Percentiles rank a stretch among this genome's conserved stretches.
Evolutionary conservation across 2,797 vertebrate genomes (phyloP).

Genomic region (Chlorospingus flavigularis): DNA sequence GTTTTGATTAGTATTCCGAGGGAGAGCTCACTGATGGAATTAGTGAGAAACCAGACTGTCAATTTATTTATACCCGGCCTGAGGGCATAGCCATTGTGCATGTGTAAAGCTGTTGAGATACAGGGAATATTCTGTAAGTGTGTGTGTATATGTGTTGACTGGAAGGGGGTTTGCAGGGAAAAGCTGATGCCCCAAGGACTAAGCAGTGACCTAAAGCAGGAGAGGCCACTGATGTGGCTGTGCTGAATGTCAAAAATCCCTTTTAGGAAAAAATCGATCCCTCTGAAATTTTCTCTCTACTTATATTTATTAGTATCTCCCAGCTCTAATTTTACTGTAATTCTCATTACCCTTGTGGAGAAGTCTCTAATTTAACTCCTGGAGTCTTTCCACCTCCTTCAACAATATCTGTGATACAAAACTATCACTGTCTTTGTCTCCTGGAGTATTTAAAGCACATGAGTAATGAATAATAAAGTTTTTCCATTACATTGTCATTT

Average conservation of each 20-base stretch:
- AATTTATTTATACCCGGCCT: slow-evolving; percentile 71
- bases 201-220: neutral
- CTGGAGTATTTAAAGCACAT: neutral
- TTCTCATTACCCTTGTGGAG: neutral
- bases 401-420: neutral
- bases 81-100: slow-evolving; percentile 29
- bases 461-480: slow-evolving; percentile 10
- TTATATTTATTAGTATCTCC: neutral
- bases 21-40: slow-evolving; percentile 40
- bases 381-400: neutral
- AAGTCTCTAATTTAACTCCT: slow-evolving; percentile 30
- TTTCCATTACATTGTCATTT: neutral
- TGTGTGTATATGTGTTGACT: neutral
- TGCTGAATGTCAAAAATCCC: neutral
- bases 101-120: slow-evolving; percentile 52
- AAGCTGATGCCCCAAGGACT: neutral
- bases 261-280: neutral
- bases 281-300: neutral
- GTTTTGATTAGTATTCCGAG: slow-evolving; percentile 61
- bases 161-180: slow-evolving; percentile 20
- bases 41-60: slow-evolving; percentile 63
- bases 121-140: slow-evolving; percentile 16
- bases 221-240: neutral
- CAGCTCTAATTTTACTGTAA: neutral
- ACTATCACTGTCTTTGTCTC: neutral